Evolutionary conservation across 1,140 invertebrate genomes (phyloP), one percentile per base, ranked within the genome.

Genomic region (Ceratina calcarata): DNA sequence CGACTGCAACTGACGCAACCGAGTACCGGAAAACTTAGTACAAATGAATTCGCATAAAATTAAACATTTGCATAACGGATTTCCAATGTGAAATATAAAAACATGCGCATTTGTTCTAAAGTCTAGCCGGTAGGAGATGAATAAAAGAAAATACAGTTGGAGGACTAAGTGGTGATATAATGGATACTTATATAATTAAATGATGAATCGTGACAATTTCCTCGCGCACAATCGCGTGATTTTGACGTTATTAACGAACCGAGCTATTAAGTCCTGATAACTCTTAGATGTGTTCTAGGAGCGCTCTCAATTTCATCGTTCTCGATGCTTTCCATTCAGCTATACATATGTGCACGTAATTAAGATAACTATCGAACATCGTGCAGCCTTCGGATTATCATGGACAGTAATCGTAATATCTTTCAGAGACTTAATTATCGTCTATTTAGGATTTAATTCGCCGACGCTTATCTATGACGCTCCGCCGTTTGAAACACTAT

Each of bases 261-360:
- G 49, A 22, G 18, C 20, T 18, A 12, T 37, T 45, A 22, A 22
- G 32, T 71, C 55, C 8, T 16, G 58, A 49, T 60, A 58, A 22
- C 20, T 68, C 53, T 68, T 18, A 45, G 51, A 20, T 20, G 53
- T 27, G 64, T 49, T 61, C 6, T 13, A 58, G 7, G 8, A n/a
- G 18, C n/a, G 15, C 60, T 68, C 74, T 61, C n/a, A 10, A 10
- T 15, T 57, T 22, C 27, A n/a, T 57, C 32, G n/a, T 16, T 51
- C 45, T 37, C 15, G 12, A 53, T 64, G 49, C 76, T 53, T 13
- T 55, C 49, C 62, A 27, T 78, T 55, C 13, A 62, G 16, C 76
- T 18, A 27, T 13, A 55, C 12, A 55, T 55, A 10, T 45, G 37
- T 57, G 12, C 18, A 57, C 55, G 20, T 13, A 64, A 22, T 61